phyloP scores from a whole-genome alignment of 2,797 vertebrate species.

The Glossophaga mutica region DNA sequence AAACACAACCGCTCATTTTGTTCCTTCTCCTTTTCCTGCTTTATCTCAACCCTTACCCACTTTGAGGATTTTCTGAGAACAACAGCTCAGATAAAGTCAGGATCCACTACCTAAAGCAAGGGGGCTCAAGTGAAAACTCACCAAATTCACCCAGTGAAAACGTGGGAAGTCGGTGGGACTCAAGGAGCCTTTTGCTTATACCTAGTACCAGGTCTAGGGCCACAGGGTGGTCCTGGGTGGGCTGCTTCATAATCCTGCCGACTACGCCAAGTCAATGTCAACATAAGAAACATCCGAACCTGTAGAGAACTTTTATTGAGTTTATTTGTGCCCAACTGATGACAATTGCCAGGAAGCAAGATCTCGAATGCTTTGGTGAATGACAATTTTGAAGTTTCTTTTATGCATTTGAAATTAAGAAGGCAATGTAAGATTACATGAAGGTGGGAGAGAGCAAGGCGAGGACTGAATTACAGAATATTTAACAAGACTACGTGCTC shows the following conservation, averaged over 20 bases:
- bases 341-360: neutral
- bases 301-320: neutral
- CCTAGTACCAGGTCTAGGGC: neutral
- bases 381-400: neutral
- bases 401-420: neutral
- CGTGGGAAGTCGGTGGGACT: neutral
- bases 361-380: neutral
- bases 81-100: neutral
- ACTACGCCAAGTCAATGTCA: neutral
- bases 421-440: neutral
- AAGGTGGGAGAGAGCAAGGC: neutral
- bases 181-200: neutral
- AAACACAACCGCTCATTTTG: neutral
- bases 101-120: neutral
- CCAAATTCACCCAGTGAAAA: neutral
- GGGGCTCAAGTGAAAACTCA: neutral
- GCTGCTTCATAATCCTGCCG: neutral
- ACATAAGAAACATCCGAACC: neutral
- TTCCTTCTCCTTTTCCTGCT: neutral
- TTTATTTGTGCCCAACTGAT: neutral
- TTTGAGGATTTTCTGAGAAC: neutral
- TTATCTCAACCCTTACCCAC: neutral
- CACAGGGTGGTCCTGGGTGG: neutral
- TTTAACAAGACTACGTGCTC: too few relatives aligned
- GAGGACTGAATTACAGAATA: too few relatives aligned